Evolutionary conservation across 2,888 invertebrate species (phyloP).

Genomic region (Mesochorus sp.): DNA sequence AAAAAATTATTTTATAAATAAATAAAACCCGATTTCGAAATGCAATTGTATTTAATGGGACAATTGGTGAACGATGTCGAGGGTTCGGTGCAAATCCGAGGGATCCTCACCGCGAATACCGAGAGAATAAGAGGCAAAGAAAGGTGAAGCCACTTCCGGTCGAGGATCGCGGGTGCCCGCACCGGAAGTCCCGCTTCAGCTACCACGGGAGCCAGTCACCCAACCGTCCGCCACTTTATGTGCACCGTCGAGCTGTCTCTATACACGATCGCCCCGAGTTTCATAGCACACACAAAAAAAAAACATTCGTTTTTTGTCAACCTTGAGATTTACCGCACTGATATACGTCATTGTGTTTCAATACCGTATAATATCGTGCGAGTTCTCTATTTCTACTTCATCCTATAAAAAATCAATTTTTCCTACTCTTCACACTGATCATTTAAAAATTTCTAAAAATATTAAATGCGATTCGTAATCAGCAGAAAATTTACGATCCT

Average conservation of each 20-base stretch:
- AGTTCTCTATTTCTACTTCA: too few species aligned
- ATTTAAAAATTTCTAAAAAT: too few species aligned
- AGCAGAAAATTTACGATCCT: too few species aligned
- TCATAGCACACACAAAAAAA: neutral
- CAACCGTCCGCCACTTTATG: slow-evolving; percentile 31
- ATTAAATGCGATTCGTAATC: too few species aligned
- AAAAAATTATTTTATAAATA: too few species aligned
- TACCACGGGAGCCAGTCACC: slow-evolving; percentile 50
- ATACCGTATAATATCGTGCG: too few species aligned
- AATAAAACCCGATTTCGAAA: too few species aligned
- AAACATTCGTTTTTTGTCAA: too few species aligned
- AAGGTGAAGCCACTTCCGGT: slow-evolving; percentile 60
- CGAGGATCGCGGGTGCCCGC: slow-evolving; percentile 61
- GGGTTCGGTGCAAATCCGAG: slow-evolving; percentile 14
- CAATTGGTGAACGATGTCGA: neutral
- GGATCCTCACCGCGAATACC: slow-evolving; percentile 1
- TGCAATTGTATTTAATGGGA: neutral
- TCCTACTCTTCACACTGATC: too few species aligned
- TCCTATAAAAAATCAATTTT: too few species aligned
- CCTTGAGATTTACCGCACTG: too few species aligned
- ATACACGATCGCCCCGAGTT: neutral
- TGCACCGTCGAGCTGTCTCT: slow-evolving; percentile 12
- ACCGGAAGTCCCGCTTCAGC: slow-evolving; percentile 67
- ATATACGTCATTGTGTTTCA: too few species aligned
- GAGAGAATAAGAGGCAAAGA: slow-evolving; percentile 10